Evolutionary conservation across 2,888 invertebrate species (phyloP), one percentile per base, ranked within the genome.

Genomic region (Heliconius ethilla): DNA sequence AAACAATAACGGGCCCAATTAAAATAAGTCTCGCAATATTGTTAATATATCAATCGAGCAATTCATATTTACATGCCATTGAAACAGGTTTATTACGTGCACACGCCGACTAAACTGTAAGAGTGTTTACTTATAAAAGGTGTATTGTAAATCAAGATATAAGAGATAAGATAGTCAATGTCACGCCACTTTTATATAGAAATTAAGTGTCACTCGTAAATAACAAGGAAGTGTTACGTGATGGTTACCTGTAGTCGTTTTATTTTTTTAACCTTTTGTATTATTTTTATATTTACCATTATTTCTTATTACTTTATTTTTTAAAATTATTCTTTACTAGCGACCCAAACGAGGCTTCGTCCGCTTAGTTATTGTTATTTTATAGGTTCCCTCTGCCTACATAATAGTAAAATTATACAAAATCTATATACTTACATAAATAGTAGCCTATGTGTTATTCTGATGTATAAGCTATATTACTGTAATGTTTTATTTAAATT

Each of bases 81-180:
- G 67, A 75, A 82, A 84, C 83, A 67, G 78, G 83, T 83, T 83
- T 82, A 74, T 84, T 83, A 83, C 84, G 83, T 82, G 37, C 4
- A 72, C 75, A 77, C 73, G 70, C 76, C 65, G 73, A 70, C 65
- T 75, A 77, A 73, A 75, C 40, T 76, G 70, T 59, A 27, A 79
- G 78, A 77, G 73, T 73, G 78, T 80, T 81, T 81, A 79, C 75
- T 79, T 81, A 76, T 62, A 67, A 45, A 45, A 67, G 70, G 59
- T 75, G 29, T 73, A 62, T 76, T 73, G 73, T 70, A 76, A 55
- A 76, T 79, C 67, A 75, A 75, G 70, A 45, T 29, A 70, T 62
- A 66, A 27, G 10, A 70, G 77, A 77, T 79, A 75, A 79, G 77
- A 79, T 79, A 79, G 75, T 77, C 70, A 78, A 77, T 75, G 77